A percentile compares a stretch with the other conserved stretches of the same genome.
Conservation (phyloP, 1,140 invertebrate genomes). For the Mya arenaria region DNA sequence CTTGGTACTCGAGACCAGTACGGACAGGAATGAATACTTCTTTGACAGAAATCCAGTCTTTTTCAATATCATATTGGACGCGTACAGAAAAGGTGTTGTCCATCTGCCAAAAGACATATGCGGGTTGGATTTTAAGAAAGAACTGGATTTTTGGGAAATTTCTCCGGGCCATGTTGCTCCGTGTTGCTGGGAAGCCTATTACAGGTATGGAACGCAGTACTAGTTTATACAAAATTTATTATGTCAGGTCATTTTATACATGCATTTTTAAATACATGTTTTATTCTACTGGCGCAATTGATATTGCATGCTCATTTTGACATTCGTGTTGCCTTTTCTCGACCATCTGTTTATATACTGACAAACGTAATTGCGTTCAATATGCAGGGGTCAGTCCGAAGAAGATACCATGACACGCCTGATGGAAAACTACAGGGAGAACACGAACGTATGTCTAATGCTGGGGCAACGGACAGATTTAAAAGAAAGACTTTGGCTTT, state of each 20-base stretch:
- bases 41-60: conserved; percentile 98
- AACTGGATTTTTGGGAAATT: conserved; percentile 35
- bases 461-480: neutral
- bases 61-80: conserved; percentile 97
- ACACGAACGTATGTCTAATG: neutral
- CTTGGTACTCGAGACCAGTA: too few species aligned
- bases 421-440: neutral
- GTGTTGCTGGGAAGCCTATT: conserved; percentile 38
- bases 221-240: too few species aligned
- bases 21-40: conserved; percentile 82
- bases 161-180: conserved; percentile 4
- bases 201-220: neutral
- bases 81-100: conserved; percentile 94
- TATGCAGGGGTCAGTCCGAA: too few species aligned
- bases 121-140: conserved; percentile 58
- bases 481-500: neutral
- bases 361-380: too few species aligned
- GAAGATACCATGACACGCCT: neutral
- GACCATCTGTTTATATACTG: too few species aligned
- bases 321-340: too few species aligned
- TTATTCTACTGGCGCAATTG: too few species aligned
- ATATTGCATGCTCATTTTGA: too few species aligned
- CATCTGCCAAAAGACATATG: conserved; percentile 67
- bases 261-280: too few species aligned
- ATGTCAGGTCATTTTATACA: too few species aligned